These are phyloP conservation scores for Chromoteleia sp. DNA, from an alignment of 2,888 invertebrate species.

Conservation along the genomic window DNA sequence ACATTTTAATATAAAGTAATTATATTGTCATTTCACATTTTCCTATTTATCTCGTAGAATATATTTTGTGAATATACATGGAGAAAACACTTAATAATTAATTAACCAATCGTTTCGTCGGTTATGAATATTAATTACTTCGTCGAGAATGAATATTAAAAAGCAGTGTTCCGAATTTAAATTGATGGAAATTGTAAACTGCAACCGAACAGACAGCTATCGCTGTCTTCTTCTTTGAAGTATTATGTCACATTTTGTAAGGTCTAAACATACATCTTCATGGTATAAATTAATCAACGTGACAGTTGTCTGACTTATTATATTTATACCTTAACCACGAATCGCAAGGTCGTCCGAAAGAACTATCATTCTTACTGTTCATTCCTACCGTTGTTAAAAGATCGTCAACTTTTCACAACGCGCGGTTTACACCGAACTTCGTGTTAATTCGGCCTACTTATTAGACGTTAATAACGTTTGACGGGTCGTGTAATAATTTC, in stretches of 20 bases:
- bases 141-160: not conserved
- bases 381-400: too few species aligned
- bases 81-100: too few species aligned
- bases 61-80: too few species aligned
- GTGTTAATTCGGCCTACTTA: not conserved
- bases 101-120: too few species aligned
- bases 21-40: too few species aligned
- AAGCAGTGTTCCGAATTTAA: constrained; percentile 7
- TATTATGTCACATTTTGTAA: constrained; percentile 31
- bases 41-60: too few species aligned
- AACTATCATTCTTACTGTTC: too few species aligned
- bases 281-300: constrained; percentile 18
- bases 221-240: constrained; percentile 1
- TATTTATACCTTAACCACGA: not conserved
- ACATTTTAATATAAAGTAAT: too few species aligned
- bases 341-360: not conserved
- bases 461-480: not conserved
- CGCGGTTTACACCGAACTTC: not conserved
- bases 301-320: constrained; percentile 4
- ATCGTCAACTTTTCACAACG: not conserved
- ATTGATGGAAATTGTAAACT: constrained; percentile 27
- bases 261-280: constrained; percentile 25
- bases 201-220: constrained; percentile 28
- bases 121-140: too few species aligned
- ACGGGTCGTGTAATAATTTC: constrained; percentile 4